Evolutionary conservation across 30 jellyfish, hydroid and myxozoan genomes (phyloP).

Genomic region (Cassiopea andromeda): DNA sequence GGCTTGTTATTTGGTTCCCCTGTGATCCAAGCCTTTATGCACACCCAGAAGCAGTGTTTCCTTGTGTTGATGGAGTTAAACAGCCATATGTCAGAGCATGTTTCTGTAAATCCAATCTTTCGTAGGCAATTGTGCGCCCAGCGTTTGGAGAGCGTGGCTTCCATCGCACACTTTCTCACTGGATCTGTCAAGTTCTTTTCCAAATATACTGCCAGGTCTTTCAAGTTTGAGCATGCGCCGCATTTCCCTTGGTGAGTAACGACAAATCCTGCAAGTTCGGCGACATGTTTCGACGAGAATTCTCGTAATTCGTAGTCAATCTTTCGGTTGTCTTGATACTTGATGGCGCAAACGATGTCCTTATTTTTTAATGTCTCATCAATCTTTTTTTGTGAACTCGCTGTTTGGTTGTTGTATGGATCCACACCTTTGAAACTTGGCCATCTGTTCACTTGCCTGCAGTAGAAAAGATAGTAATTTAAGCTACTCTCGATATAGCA

Average conservation of each 20-base stretch:
- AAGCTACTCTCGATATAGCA: no score
- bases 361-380: slow-evolving; percentile 44
- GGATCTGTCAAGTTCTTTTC: slow-evolving; percentile 69
- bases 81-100: slow-evolving; percentile 71
- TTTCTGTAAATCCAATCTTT: slow-evolving; percentile 53
- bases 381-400: slow-evolving; percentile 40
- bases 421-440: slow-evolving; percentile 56
- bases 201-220: slow-evolving; percentile 65
- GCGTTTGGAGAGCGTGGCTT: slow-evolving; percentile 24
- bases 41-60: slow-evolving; percentile 55
- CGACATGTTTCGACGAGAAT: slow-evolving; percentile 32
- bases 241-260: slow-evolving; percentile 78
- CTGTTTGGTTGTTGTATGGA: slow-evolving; percentile 75
- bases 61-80: slow-evolving; percentile 61
- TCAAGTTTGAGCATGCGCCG: slow-evolving; percentile 72
- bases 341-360: slow-evolving; percentile 64
- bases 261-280: slow-evolving; percentile 49
- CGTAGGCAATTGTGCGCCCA: slow-evolving; percentile 58
- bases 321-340: slow-evolving; percentile 20
- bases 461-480: background rate
- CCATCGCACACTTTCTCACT: slow-evolving; percentile 59
- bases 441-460: slow-evolving; percentile 47
- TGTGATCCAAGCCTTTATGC: slow-evolving; percentile 66
- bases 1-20: slow-evolving; percentile 75
- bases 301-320: slow-evolving; percentile 52